These are phyloP conservation scores for Apogon talboti DNA, from an alignment of 2,797 vertebrate species.

Conservation along the genomic window DNA sequence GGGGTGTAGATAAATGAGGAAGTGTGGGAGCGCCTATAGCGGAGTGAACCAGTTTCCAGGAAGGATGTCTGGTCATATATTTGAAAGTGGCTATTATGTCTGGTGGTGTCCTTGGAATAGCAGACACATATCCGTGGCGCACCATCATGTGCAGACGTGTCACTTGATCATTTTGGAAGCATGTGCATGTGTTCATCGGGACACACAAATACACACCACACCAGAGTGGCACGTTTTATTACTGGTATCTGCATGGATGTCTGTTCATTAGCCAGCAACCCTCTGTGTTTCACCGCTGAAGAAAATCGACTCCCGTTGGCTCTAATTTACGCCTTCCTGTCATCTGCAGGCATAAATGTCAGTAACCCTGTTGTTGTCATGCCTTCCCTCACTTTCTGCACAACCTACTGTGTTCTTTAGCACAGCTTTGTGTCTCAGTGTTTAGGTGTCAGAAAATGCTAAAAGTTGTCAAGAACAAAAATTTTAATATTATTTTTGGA, in stretches of 20 bases:
- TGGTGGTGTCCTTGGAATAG: conserved; percentile 49
- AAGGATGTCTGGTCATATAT: conserved; percentile 55
- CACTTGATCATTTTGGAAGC: conserved; percentile 8
- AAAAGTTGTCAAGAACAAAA: conserved; percentile 2
- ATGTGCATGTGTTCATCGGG: neutral
- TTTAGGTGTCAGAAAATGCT: conserved; percentile 24
- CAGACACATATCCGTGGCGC: conserved; percentile 27
- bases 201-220: neutral
- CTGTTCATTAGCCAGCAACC: conserved; percentile 16
- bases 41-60: conserved; percentile 29
- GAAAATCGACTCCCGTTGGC: conserved; percentile 34
- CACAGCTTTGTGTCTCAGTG: conserved; percentile 23
- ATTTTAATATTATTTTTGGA: neutral
- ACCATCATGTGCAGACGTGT: conserved; percentile 25
- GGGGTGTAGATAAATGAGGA: neutral
- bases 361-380: conserved; percentile 34
- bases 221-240: conserved; percentile 5
- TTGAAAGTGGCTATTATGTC: conserved; percentile 35
- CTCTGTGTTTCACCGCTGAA: neutral
- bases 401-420: conserved; percentile 16
- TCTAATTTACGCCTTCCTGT: conserved; percentile 67
- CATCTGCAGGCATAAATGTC: conserved; percentile 52
- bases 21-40: conserved; percentile 3
- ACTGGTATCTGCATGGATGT: conserved; percentile 8
- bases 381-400: conserved; percentile 26